Evolutionary conservation across 2,888 invertebrate species (phyloP), one percentile per base, ranked within the genome.

Genomic region (Ichneumoninae sp.): DNA sequence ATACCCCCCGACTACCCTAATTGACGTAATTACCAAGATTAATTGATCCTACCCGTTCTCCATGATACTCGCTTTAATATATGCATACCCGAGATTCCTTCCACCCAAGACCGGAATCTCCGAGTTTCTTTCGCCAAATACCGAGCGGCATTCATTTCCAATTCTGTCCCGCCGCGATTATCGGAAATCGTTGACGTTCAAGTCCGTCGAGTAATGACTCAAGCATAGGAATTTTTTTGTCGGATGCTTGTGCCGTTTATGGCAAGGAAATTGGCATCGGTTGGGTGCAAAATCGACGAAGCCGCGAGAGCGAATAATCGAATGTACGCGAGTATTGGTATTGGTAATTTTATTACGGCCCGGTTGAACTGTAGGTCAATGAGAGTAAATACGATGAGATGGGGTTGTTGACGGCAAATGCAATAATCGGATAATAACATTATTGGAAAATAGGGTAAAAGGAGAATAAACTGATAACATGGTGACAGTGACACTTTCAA

Each of bases 11-110:
- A 80, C 65, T n/a, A 70, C 66, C 54, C 79, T 86, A 86, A 86
- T 84, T 80, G 80, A 71, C 77, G 62, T 78, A 82, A 85, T 86
- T 84, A 86, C 76, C 26, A 57, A 74, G 70, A 83, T 86, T 83
- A 85, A 84, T 83, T 81, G 77, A 83, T 81, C 65, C 50, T 57
- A 33, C 68, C 44, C n/a, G 52, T 66, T 40, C 54, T 52, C 50
- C 7, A 60, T 19, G 50, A 80, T 80, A 68, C 1, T 57, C 19
- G 44, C 6, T 68, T 70, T 50, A 62, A 72, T 57, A 47, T 57
- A 72, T 65, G 44, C 70, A 50, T 44, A 60, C 26, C n/a, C 8
- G 5, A 66, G 19, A 66, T 40, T 36, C 66, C 22, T 40, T 16
- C 22, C 13, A 54, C 5, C 7, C 13, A 13, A 13, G 50, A 50